Percentiles rank a stretch among this genome's conserved stretches.
These are phyloP conservation scores for Heteromurus nitidus DNA, from an alignment of 2,888 invertebrate species.

Conservation along the genomic window DNA sequence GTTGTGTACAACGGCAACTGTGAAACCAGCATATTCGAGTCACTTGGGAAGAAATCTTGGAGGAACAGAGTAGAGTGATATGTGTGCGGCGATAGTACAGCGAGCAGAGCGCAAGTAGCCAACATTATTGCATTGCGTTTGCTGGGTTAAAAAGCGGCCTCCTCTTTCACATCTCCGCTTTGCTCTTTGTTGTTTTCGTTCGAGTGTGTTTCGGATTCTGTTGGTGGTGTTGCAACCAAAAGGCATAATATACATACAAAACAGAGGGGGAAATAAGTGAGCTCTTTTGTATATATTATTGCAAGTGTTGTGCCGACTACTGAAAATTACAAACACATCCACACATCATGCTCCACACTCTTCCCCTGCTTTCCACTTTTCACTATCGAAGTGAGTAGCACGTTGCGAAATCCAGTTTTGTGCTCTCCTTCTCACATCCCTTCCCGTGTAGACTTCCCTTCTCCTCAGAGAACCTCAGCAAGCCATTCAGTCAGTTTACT, in stretches of 20 bases:
- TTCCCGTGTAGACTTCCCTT: neutral
- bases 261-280: neutral
- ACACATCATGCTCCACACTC: neutral
- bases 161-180: conserved; percentile 7
- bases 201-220: neutral
- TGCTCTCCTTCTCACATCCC: conserved; percentile 10
- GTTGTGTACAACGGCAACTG: conserved; percentile 26
- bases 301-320: conserved; percentile 12
- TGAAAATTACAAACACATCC: conserved; percentile 18
- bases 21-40: conserved; percentile 13
- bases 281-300: conserved; percentile 4
- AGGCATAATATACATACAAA: conserved; percentile 4
- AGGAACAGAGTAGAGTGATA: neutral
- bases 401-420: neutral
- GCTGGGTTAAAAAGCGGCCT: conserved; percentile 21
- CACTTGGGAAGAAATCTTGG: conserved; percentile 48
- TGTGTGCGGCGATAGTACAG: neutral
- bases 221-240: conserved; percentile 17
- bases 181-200: too few species aligned
- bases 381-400: neutral
- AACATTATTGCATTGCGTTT: conserved; percentile 38
- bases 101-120: conserved; percentile 8
- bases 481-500: conserved; percentile 36
- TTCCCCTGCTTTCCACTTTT: too few species aligned
- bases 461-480: conserved; percentile 33